phyloP scores from a whole-genome alignment of 2,888 invertebrate genomes.

The Dryocosmus kuriphilus region DNA sequence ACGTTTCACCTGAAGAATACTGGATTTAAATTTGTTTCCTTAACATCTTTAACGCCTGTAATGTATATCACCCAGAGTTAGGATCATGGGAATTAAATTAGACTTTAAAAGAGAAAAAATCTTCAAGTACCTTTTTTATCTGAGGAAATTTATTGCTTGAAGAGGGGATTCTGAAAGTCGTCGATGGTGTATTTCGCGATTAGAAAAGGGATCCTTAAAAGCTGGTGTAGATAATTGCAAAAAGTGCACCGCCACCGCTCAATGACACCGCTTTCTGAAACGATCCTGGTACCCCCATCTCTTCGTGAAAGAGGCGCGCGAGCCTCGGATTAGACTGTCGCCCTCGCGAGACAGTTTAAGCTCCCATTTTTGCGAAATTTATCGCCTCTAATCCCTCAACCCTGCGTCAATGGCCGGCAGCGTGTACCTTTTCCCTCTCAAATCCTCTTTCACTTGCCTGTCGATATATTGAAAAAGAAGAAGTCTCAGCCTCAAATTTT shows the following conservation, averaged over 20 bases:
- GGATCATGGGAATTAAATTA: background rate
- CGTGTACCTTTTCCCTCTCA: constrained; percentile 56
- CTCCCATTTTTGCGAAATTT: constrained; percentile 78
- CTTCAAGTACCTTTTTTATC: background rate
- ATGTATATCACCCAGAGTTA: background rate
- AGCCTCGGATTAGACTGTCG: constrained; percentile 76
- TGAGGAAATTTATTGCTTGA: background rate
- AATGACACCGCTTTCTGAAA: constrained; percentile 55
- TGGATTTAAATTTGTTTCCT: background rate
- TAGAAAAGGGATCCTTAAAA: constrained; percentile 18
- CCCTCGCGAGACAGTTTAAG: constrained; percentile 76
- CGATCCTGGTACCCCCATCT: constrained; percentile 63
- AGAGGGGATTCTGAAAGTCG: constrained; percentile 12
- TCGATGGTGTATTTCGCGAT: constrained; percentile 16
- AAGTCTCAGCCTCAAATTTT: constrained; percentile 46
- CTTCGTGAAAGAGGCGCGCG: constrained; percentile 57
- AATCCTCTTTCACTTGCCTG: constrained; percentile 57
- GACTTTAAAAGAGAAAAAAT: background rate
- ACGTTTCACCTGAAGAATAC: background rate
- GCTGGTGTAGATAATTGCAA: constrained; percentile 70
- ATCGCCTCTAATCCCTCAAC: constrained; percentile 77
- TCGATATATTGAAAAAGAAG: constrained; percentile 39
- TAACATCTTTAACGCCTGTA: background rate
- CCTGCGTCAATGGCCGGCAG: constrained; percentile 60
- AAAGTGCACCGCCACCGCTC: constrained; percentile 56